Percentiles rank a stretch among this genome's conserved stretches.
phyloP scores from a whole-genome alignment of 2,888 invertebrate species.

The Prosopocoilus inquinatus region DNA sequence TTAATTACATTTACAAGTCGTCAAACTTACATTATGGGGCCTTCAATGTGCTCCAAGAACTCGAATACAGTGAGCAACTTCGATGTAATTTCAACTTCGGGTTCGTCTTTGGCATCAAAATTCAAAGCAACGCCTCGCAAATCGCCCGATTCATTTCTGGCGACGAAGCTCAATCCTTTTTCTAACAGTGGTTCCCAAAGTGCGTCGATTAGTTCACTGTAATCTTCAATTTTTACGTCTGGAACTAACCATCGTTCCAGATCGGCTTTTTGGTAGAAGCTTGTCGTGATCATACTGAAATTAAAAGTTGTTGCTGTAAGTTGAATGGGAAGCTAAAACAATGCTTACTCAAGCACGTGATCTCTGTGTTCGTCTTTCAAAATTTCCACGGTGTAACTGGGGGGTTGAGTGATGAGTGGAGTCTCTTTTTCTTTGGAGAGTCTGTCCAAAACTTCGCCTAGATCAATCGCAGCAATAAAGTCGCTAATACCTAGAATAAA shows the following conservation, averaged over 20 bases:
- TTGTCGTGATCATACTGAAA: slow-evolving; percentile 76
- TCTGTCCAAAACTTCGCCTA: slow-evolving; percentile 67
- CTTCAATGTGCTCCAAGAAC: slow-evolving; percentile 75
- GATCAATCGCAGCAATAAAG: slow-evolving; percentile 69
- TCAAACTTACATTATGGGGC: slow-evolving; percentile 61
- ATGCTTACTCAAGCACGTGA: slow-evolving; percentile 66
- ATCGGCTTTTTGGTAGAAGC: slow-evolving; percentile 85
- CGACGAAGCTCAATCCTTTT: slow-evolving; percentile 71
- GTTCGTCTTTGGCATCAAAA: slow-evolving; percentile 80
- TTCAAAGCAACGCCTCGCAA: slow-evolving; percentile 73
- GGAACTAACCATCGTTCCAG: slow-evolving; percentile 76
- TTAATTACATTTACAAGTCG: neutral
- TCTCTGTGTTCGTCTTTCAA: slow-evolving; percentile 64
- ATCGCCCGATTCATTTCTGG: slow-evolving; percentile 56
- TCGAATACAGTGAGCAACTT: slow-evolving; percentile 72
- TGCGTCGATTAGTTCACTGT: slow-evolving; percentile 64
- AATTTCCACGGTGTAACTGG: slow-evolving; percentile 54
- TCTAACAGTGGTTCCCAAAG: slow-evolving; percentile 70
- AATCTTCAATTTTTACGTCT: slow-evolving; percentile 66
- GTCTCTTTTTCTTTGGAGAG: slow-evolving; percentile 49
- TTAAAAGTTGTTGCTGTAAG: neutral
- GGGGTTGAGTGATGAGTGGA: slow-evolving; percentile 31
- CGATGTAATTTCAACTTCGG: slow-evolving; percentile 67
- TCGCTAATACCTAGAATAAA: slow-evolving; percentile 65
- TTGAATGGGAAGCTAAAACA: neutral